These are phyloP conservation scores for Sinonovacula constricta DNA, from an alignment of 1,140 invertebrate genomes.

Conservation along the genomic window DNA sequence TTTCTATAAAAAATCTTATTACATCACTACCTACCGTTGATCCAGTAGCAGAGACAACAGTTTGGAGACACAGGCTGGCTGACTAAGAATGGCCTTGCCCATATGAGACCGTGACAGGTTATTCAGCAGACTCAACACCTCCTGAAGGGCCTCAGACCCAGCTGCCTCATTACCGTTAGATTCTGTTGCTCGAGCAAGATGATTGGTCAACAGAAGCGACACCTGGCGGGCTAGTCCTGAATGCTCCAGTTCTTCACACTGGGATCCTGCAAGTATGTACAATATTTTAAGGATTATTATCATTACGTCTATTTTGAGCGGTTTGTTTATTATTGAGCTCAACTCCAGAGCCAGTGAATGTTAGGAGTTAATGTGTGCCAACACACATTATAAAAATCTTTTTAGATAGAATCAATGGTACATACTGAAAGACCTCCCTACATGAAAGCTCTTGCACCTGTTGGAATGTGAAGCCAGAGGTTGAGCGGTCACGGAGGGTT, in stretches of 20 bases:
- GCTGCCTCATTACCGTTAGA: conserved; percentile 74
- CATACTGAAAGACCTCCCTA: too few species aligned
- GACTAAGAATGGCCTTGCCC: conserved; percentile 78
- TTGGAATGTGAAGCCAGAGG: too few species aligned
- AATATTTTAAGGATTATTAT: too few species aligned
- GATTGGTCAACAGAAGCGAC: conserved; percentile 77
- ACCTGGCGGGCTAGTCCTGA: conserved; percentile 78
- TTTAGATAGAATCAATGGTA: too few species aligned
- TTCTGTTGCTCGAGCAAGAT: conserved; percentile 77
- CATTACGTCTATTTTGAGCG: too few species aligned
- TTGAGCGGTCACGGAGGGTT: too few species aligned
- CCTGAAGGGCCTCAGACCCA: conserved; percentile 76
- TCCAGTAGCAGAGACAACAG: conserved; percentile 77
- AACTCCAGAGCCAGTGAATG: too few species aligned
- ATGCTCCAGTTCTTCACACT: conserved; percentile 74
- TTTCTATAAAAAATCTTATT: too few species aligned
- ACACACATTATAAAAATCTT: too few species aligned
- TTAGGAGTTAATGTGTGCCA: too few species aligned
- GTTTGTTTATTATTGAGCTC: too few species aligned
- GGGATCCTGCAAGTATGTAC: conserved; percentile 62
- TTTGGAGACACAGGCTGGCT: conserved; percentile 78
- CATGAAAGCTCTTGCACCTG: too few species aligned
- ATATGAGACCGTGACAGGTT: conserved; percentile 76
- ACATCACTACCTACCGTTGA: conserved; percentile 66
- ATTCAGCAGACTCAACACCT: conserved; percentile 77